Percentiles rank a stretch among this genome's conserved stretches.
Conservation (phyloP, 2,113 vertebrate species). For the Notarius quadriscutis region DNA sequence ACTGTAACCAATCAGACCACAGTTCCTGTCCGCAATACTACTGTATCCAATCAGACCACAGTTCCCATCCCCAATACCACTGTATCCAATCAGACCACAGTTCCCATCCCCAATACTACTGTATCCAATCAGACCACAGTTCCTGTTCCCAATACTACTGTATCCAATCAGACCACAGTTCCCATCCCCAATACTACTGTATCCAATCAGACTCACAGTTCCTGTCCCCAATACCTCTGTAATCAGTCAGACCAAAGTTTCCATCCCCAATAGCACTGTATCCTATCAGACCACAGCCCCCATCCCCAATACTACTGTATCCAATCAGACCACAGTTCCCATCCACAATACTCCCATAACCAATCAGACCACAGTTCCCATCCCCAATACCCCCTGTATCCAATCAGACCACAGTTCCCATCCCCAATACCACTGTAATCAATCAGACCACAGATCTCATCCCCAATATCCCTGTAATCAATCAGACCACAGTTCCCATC, state of each 20-base stretch:
- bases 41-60: neutral
- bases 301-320: neutral
- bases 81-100: neutral
- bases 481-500: neutral
- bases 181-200: neutral
- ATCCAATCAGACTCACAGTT: neutral
- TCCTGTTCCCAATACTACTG: too few relatives aligned
- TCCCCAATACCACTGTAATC: neutral
- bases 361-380: neutral
- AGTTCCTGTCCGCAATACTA: too few relatives aligned
- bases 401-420: neutral
- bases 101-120: rapidly evolving
- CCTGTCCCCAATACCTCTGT: too few relatives aligned
- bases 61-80: neutral
- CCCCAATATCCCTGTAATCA: neutral
- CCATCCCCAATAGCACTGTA: too few relatives aligned
- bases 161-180: neutral
- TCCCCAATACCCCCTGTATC: neutral
- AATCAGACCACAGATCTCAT: neutral
- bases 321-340: neutral
- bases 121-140: neutral
- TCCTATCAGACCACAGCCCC: neutral
- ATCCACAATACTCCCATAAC: neutral
- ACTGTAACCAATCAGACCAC: neutral
- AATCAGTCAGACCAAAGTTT: too few relatives aligned